Evolutionary conservation across 2,797 vertebrate genomes (phyloP).

Genomic region (Telmatherina bonti): DNA sequence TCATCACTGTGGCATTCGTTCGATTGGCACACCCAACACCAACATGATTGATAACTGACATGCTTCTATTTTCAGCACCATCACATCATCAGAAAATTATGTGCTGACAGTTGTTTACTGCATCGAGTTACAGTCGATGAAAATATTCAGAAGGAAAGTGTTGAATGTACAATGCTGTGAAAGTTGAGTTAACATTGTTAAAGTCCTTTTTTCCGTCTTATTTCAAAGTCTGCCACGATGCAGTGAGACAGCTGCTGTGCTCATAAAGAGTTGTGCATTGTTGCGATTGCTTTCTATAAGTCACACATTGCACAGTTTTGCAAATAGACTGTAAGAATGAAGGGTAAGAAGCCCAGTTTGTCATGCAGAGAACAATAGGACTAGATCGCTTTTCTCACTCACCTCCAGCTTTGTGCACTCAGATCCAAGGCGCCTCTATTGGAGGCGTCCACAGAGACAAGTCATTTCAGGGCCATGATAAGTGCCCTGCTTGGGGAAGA

Average conservation of each 20-base stretch:
- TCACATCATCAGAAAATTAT: slow-evolving; percentile 29
- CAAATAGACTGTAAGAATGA: slow-evolving; percentile 50
- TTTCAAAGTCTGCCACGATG: slow-evolving; percentile 26
- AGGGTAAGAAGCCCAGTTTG: slow-evolving; percentile 66
- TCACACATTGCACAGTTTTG: slow-evolving; percentile 46
- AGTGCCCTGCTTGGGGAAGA: slow-evolving; percentile 70
- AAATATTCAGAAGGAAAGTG: slow-evolving; percentile 22
- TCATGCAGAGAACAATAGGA: slow-evolving; percentile 71
- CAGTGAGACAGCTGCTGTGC: slow-evolving; percentile 5
- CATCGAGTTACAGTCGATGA: slow-evolving; percentile 20
- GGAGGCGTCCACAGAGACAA: slow-evolving; percentile 78
- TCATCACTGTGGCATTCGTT: slow-evolving; percentile 51
- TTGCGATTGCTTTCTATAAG: slow-evolving; percentile 21
- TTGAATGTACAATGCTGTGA: slow-evolving; percentile 1
- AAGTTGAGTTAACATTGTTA: slow-evolving; percentile 3
- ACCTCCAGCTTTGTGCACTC: slow-evolving; percentile 68
- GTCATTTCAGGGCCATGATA: slow-evolving; percentile 83
- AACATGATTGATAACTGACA: slow-evolving; percentile 73
- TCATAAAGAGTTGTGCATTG: slow-evolving; percentile 28
- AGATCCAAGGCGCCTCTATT: slow-evolving; percentile 66
- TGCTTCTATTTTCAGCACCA: slow-evolving; percentile 37
- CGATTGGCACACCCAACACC: slow-evolving; percentile 49
- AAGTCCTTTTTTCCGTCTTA: slow-evolving; percentile 11
- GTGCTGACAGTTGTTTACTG: slow-evolving; percentile 33
- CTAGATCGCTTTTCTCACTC: slow-evolving; percentile 71